phyloP scores from a whole-genome alignment of 2,797 vertebrate species.

The Periophthalmus magnuspinnatus region DNA sequence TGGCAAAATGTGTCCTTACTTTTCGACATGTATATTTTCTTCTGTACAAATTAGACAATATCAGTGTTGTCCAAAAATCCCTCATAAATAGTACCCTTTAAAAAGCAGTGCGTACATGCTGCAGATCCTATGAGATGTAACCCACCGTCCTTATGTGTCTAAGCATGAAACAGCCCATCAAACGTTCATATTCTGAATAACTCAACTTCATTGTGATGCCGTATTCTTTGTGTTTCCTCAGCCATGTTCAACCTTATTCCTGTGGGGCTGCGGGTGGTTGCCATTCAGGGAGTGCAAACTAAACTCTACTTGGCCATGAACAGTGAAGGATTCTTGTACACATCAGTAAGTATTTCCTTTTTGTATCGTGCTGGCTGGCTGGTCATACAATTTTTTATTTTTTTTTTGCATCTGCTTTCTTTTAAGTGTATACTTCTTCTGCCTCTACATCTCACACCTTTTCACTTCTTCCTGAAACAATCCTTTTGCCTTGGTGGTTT shows the following conservation, averaged over 20 bases:
- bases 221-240: conserved; percentile 59
- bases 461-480: background rate
- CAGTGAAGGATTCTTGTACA: conserved; percentile 97
- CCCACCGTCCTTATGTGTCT: too few species aligned
- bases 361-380: background rate
- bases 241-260: conserved; percentile 99
- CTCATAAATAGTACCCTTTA: too few species aligned
- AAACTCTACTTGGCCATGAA: conserved; percentile 99
- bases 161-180: too few species aligned
- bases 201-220: background rate
- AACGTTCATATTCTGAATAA: too few species aligned
- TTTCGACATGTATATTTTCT: too few species aligned
- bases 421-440: background rate
- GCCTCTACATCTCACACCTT: too few species aligned
- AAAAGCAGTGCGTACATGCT: too few species aligned
- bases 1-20: too few species aligned
- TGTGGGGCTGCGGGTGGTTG: conserved; percentile 98
- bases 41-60: too few species aligned
- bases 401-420: background rate
- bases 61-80: too few species aligned
- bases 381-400: too few species aligned
- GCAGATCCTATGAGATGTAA: too few species aligned
- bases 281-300: conserved; percentile 98
- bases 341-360: conserved; percentile 87
- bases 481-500: background rate